Conservation (phyloP, 2,113 vertebrate genomes). For the Mixornis gularis region DNA sequence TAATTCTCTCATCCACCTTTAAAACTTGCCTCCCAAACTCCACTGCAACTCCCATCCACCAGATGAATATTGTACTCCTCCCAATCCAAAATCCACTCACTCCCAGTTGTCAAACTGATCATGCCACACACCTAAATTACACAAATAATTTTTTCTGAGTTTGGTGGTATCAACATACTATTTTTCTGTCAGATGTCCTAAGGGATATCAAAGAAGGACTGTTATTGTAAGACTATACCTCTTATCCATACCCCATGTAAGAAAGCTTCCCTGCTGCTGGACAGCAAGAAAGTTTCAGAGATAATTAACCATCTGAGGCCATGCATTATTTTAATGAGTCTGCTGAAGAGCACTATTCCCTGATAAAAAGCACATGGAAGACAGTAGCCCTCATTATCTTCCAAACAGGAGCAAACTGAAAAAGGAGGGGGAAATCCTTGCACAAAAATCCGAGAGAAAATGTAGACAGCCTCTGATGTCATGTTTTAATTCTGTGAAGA, state of each 20-base stretch:
- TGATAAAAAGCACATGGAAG: constrained; percentile 27
- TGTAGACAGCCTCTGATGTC: not conserved
- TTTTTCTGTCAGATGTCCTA: not conserved
- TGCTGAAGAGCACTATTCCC: constrained; percentile 21
- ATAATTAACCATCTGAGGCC: constrained; percentile 33
- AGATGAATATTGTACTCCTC: constrained; percentile 9
- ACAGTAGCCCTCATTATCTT: constrained; percentile 47
- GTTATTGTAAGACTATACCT: not conserved
- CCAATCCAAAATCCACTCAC: not conserved
- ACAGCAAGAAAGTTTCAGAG: constrained; percentile 23
- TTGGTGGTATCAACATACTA: not conserved
- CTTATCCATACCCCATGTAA: not conserved
- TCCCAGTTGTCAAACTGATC: constrained; percentile 14
- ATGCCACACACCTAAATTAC: not conserved
- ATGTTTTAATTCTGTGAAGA: constrained; percentile 11
- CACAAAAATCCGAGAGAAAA: not conserved
- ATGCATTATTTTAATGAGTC: constrained; percentile 66
- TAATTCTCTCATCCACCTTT: not conserved
- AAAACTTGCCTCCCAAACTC: not conserved
- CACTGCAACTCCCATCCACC: not conserved
- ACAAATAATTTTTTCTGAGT: not conserved
- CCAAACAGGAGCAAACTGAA: constrained; percentile 2
- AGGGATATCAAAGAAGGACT: not conserved
- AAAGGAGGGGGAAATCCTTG: not conserved
- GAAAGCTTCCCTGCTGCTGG: constrained; percentile 25